Conservation (phyloP, 53 echinoderm and acorn worm species). For the Luidia sarsii region DNA sequence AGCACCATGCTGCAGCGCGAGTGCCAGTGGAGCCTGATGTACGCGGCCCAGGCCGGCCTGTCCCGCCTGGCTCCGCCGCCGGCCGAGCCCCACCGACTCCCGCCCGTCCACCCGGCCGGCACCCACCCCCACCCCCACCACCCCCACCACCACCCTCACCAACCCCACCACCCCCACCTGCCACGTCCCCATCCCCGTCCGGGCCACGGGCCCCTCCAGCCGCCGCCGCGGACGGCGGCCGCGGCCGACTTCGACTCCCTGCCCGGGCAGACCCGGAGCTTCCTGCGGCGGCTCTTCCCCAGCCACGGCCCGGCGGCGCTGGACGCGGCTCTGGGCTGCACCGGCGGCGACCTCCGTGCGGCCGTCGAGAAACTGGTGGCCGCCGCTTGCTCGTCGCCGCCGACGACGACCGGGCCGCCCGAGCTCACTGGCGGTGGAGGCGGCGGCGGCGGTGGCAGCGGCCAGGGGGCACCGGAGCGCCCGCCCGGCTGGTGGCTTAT, state of each 20-base stretch:
- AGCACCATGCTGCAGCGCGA: constrained; percentile 91
- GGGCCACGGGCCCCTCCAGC: too few species aligned
- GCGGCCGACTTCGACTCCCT: background rate
- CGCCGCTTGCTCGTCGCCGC: background rate
- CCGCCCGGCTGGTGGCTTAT: too few species aligned
- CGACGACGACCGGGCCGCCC: constrained; percentile 5
- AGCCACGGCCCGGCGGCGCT: constrained; percentile 34
- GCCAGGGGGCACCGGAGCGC: too few species aligned
- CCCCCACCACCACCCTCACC: background rate
- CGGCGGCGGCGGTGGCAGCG: too few species aligned
- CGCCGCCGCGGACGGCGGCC: too few species aligned
- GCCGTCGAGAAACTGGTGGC: constrained; percentile 61
- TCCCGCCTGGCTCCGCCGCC: background rate
- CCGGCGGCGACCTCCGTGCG: constrained; percentile 35
- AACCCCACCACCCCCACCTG: background rate
- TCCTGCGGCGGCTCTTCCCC: constrained; percentile 41
- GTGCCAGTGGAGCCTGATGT: constrained; percentile 85
- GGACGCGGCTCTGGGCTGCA: constrained; percentile 27
- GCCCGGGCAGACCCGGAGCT: background rate
- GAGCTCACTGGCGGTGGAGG: background rate
- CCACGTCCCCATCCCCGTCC: background rate
- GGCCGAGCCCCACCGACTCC: background rate
- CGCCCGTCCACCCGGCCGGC: too few species aligned
- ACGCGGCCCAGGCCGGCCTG: constrained; percentile 60
- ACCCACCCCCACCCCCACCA: too few species aligned